Percentiles rank a stretch among this genome's conserved stretches.
Conservation (phyloP, 92 coral and sea anemone species). For the Epizoanthus scotinus region DNA sequence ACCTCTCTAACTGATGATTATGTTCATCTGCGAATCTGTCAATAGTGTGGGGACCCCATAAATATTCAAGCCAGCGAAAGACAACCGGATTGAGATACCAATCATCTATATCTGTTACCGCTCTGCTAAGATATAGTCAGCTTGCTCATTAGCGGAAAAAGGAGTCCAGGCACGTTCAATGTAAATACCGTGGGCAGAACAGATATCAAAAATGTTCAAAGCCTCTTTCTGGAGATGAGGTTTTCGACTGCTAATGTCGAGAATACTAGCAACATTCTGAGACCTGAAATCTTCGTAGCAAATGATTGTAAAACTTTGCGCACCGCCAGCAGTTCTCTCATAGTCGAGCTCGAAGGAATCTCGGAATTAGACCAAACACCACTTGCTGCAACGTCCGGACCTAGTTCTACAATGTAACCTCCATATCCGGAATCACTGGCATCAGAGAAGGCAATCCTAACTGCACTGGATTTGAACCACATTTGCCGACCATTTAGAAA, state of each 20-base stretch:
- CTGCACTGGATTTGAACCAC: too few species aligned
- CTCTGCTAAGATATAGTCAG: conserved; percentile 49
- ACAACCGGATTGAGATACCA: conserved; percentile 46
- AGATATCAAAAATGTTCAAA: background rate
- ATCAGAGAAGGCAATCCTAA: too few species aligned
- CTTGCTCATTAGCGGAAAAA: conserved; percentile 42
- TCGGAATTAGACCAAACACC: too few species aligned
- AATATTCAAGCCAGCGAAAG: conserved; percentile 34
- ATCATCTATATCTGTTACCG: conserved; percentile 54
- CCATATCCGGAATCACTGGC: too few species aligned
- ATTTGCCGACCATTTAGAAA: too few species aligned
- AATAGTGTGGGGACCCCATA: conserved; percentile 54
- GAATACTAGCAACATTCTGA: conserved; percentile 58
- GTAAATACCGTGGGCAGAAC: background rate
- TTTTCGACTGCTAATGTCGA: conserved; percentile 47
- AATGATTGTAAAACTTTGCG: conserved; percentile 43
- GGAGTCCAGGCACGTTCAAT: conserved; percentile 57
- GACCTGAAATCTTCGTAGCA: conserved; percentile 42
- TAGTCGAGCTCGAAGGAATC: background rate
- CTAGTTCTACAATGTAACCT: too few species aligned
- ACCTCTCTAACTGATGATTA: conserved; percentile 31
- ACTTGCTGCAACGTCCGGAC: too few species aligned
- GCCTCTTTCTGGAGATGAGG: conserved; percentile 41
- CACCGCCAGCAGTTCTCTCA: conserved; percentile 30
- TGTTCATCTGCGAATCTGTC: conserved; percentile 48